phyloP scores from a whole-genome alignment of 1,140 invertebrate species.

The Diprion similis region DNA sequence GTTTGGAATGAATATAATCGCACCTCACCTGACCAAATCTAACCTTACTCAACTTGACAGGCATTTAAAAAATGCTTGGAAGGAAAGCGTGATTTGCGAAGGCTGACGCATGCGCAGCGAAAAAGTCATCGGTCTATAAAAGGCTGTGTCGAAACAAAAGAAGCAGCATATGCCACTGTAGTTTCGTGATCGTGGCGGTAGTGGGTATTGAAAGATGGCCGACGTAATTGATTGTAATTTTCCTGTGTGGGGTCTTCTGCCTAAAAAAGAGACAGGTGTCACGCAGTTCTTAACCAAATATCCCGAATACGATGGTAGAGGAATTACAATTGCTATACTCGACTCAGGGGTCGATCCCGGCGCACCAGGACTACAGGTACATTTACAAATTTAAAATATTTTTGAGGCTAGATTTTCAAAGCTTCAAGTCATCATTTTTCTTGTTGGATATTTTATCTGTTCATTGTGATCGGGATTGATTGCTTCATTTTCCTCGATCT shows the following conservation, averaged over 20 bases:
- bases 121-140: not conserved
- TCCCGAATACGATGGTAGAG: conserved; percentile 92
- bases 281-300: conserved; percentile 88
- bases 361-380: conserved; percentile 91
- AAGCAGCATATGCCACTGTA: not conserved
- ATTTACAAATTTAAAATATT: conserved; percentile 21
- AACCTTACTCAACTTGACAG: too few relatives aligned
- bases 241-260: conserved; percentile 82
- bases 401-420: conserved; percentile 48
- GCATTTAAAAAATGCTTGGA: too few relatives aligned
- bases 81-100: too few relatives aligned
- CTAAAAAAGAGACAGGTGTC: conserved; percentile 96
- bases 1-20: too few relatives aligned
- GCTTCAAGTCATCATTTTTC: conserved; percentile 40
- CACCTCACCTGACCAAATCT: too few relatives aligned
- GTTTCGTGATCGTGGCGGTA: conserved; percentile 28
- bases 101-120: not conserved
- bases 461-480: conserved; percentile 13
- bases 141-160: not conserved
- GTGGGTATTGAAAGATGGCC: conserved; percentile 60
- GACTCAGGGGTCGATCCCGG: conserved; percentile 98
- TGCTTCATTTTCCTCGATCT: not conserved
- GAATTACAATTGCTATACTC: conserved; percentile 91
- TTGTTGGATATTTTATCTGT: conserved; percentile 17
- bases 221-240: conserved; percentile 77